Percentiles rank a stretch among this genome's conserved stretches.
Evolutionary conservation across 2,113 vertebrate species (phyloP).

Genomic region (Anguilla japonica): DNA sequence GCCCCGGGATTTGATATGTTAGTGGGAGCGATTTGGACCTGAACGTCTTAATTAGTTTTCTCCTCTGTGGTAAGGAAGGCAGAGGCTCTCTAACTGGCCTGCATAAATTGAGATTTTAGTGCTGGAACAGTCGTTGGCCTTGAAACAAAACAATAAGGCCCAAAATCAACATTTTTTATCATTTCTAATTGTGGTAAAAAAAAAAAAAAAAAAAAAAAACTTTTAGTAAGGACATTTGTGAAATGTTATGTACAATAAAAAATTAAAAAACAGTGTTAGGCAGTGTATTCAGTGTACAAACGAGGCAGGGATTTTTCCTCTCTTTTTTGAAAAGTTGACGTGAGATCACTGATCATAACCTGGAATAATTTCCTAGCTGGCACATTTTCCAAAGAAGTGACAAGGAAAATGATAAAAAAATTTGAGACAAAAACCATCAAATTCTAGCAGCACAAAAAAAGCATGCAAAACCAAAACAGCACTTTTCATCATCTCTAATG

Average conservation of each 20-base stretch:
- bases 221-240: conserved; percentile 21
- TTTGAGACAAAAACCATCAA: conserved; percentile 21
- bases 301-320: conserved; percentile 43
- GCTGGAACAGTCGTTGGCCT: conserved; percentile 30
- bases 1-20: conserved; percentile 25
- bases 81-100: conserved; percentile 16
- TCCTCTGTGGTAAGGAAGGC: conserved; percentile 12
- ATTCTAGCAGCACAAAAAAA: conserved; percentile 67
- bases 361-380: conserved; percentile 39
- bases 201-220: conserved; percentile 25
- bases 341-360: conserved; percentile 22
- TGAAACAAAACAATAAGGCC: conserved; percentile 17
- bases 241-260: conserved; percentile 45
- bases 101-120: conserved; percentile 22
- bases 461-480: conserved; percentile 68
- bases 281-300: conserved; percentile 58
- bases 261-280: conserved; percentile 52
- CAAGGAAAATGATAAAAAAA: conserved; percentile 25
- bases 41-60: neutral
- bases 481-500: conserved; percentile 62
- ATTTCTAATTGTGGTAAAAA: conserved; percentile 24
- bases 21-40: neutral
- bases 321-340: conserved; percentile 32
- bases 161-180: neutral
- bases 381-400: conserved; percentile 39